Evolutionary conservation across 2,113 vertebrate genomes (phyloP).

Genomic region (Alaudala cheleensis): DNA sequence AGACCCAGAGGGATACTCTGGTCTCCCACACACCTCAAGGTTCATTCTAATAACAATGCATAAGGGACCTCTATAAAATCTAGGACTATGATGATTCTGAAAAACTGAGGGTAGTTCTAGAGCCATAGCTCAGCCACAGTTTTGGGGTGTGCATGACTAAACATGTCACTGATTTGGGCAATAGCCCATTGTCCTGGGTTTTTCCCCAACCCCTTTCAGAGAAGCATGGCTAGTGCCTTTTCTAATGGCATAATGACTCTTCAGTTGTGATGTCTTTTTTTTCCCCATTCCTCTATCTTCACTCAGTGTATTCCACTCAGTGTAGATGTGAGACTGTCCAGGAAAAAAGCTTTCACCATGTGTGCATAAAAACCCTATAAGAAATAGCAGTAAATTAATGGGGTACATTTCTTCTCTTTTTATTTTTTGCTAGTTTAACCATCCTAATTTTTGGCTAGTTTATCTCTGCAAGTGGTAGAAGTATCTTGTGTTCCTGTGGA

Average conservation of each 20-base stretch:
- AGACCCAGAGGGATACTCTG: too few relatives aligned
- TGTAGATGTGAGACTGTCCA: not conserved
- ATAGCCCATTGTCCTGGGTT: not conserved
- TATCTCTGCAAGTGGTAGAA: not conserved
- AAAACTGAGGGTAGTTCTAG: not conserved
- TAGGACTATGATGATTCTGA: not conserved
- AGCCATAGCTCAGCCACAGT: not conserved
- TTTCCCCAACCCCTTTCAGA: not conserved
- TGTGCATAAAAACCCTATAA: not conserved
- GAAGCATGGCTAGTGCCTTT: not conserved
- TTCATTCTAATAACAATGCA: not conserved
- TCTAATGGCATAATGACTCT: not conserved
- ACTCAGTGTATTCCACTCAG: not conserved
- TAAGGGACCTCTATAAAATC: not conserved
- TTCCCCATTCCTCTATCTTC: not conserved
- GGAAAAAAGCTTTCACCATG: not conserved
- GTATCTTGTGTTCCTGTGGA: not conserved
- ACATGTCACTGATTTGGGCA: not conserved
- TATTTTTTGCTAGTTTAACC: not conserved
- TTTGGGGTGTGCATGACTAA: not conserved
- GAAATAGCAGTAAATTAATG: not conserved
- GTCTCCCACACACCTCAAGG: too few relatives aligned
- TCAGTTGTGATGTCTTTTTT: not conserved
- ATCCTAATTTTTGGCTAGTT: not conserved
- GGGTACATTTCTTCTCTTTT: not conserved